Percentiles rank a stretch among this genome's conserved stretches.
These are phyloP conservation scores for Enteromius thamalakanensis DNA, from an alignment of 2,797 vertebrate species.

Conservation along the genomic window DNA sequence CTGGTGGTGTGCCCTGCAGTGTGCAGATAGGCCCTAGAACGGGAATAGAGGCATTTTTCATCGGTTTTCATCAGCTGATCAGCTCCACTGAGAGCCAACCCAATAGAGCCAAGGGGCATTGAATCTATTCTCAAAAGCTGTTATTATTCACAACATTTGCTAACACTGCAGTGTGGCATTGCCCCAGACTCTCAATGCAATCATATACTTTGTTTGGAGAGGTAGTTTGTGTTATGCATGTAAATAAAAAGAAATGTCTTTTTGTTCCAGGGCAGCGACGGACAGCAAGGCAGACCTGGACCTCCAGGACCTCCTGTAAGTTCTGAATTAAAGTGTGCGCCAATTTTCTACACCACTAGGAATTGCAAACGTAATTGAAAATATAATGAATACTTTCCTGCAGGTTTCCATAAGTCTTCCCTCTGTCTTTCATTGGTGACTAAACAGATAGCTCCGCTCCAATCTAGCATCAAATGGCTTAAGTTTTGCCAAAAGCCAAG, in stretches of 20 bases:
- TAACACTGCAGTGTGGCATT: slow-evolving; percentile 30
- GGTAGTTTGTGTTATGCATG: slow-evolving; percentile 21
- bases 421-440: not conserved
- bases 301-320: slow-evolving; percentile 94
- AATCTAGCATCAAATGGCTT: not conserved
- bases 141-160: slow-evolving; percentile 48
- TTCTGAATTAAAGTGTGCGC: slow-evolving; percentile 58
- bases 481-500: not conserved
- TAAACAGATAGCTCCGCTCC: not conserved
- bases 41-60: slow-evolving; percentile 32
- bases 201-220: slow-evolving; percentile 37
- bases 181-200: slow-evolving; percentile 12
- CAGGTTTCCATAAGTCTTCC: not conserved
- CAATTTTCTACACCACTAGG: not conserved
- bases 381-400: not conserved
- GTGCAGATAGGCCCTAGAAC: slow-evolving; percentile 17
- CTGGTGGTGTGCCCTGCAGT: slow-evolving; percentile 8
- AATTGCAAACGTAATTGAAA: not conserved
- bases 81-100: slow-evolving; percentile 15
- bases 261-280: slow-evolving; percentile 87
- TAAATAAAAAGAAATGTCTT: slow-evolving; percentile 38
- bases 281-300: slow-evolving; percentile 86
- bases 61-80: slow-evolving; percentile 31
- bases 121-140: slow-evolving; percentile 17
- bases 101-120: slow-evolving; percentile 32